Evolutionary conservation across 2,113 vertebrate genomes (phyloP).

Genomic region (Chamaetylas fuelleborni): DNA sequence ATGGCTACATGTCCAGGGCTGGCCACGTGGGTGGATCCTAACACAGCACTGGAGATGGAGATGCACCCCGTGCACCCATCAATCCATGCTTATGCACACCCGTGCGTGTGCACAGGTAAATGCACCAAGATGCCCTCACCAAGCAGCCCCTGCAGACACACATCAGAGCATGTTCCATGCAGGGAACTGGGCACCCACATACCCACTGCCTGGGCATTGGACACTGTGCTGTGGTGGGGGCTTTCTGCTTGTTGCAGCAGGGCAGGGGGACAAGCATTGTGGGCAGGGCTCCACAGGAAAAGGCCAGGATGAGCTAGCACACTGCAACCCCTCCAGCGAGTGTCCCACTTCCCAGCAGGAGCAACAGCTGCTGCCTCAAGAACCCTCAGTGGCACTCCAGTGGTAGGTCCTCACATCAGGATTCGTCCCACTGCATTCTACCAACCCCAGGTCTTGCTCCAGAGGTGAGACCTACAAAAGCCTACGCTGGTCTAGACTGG

Average conservation of each 20-base stretch:
- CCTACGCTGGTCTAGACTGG: background rate
- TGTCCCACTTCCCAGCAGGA: background rate
- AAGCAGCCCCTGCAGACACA: background rate
- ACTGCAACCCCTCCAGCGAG: rapidly evolving
- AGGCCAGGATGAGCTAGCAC: background rate
- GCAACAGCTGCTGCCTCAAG: background rate
- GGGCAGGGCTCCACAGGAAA: background rate
- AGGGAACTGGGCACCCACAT: background rate
- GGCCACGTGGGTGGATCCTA: rapidly evolving
- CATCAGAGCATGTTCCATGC: rapidly evolving
- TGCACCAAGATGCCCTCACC: rapidly evolving
- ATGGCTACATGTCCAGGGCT: rapidly evolving
- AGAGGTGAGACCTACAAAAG: background rate
- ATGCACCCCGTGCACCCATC: rapidly evolving
- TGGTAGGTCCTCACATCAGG: background rate
- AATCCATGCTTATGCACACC: rapidly evolving
- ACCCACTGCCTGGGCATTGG: rapidly evolving
- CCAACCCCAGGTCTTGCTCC: background rate
- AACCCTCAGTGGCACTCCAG: background rate
- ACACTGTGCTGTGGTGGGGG: background rate
- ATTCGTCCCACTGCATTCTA: rapidly evolving
- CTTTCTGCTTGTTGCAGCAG: background rate
- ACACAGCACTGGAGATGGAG: background rate
- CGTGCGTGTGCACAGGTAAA: background rate
- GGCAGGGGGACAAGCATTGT: background rate